Base-by-base conservation (phyloP, 2,113 vertebrate genomes). In the Rhizomys pruinosus region DNA sequence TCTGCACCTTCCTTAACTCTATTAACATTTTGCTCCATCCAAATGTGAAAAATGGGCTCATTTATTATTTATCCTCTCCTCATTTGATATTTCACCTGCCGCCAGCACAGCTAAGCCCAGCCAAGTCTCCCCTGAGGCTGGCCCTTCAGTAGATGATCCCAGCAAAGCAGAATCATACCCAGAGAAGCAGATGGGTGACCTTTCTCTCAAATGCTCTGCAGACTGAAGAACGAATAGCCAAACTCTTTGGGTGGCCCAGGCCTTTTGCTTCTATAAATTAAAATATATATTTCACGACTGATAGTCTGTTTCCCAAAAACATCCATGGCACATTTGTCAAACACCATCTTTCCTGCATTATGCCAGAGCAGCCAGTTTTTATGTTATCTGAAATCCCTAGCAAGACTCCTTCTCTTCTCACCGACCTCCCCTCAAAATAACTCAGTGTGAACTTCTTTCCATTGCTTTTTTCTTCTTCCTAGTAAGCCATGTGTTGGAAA, bases 71-170 rank as follows among this genome's bases (percentile, higher is more conserved):
- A 98, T 95, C 92, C 85, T 97, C 89, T 96, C 96, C 73, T n/a
- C 2, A 39, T 96, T 96, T 97, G 95, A 85, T 97, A 98, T 98
- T 98, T 98, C 95, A 96, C 95, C 94, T 97, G 95, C 97, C 98
- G 97, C 96, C 96, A 97, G 81, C 88, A 94, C 69, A 89, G 85
- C 89, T 79, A 94, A 98, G 88, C 57, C 71, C 57, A 37, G 91
- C 77, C 25, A 52, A 91, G 77, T 52, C 61, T 97, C 96, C 91
- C 69, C 86, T 55, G 78, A 89, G 95, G 71, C 59, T 84, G 95
- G 27, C 94, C 94, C 78, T 79, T 89, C 82, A 86, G 84, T 91
- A 96, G 94, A 95, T 87, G 96, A 97, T 96, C 85, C 92, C 55
- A 52, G n/a, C 87, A 42, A 92, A 89, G 89, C 77, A 82, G 87